phyloP scores from a whole-genome alignment of 2,888 invertebrate genomes.

The Habrosyne pyritoides region DNA sequence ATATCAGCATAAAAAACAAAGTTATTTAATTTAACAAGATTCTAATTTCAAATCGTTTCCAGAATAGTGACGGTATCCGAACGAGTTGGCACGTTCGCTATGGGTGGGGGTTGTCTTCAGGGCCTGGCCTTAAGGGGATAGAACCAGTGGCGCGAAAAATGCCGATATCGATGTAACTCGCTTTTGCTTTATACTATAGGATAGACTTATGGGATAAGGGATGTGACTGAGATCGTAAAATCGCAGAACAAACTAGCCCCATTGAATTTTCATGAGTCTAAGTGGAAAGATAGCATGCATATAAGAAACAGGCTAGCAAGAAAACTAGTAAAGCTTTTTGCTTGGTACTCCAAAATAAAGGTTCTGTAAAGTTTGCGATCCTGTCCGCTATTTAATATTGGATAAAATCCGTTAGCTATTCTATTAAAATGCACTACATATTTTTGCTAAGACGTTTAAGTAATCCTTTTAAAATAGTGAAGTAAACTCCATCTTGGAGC shows the following conservation, averaged over 20 bases:
- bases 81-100: conserved; percentile 51
- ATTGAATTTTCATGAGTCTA: background rate
- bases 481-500: conserved; percentile 15
- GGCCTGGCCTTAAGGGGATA: conserved; percentile 32
- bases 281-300: too few species aligned
- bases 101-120: conserved; percentile 23
- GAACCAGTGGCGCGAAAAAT: conserved; percentile 43
- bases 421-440: background rate
- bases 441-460: background rate
- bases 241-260: background rate
- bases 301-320: too few species aligned
- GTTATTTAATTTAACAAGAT: background rate
- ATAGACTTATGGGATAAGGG: background rate
- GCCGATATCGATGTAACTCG: conserved; percentile 45
- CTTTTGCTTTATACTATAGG: conserved; percentile 14
- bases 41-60: conserved; percentile 14
- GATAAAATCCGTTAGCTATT: background rate
- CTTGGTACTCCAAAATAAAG: too few species aligned
- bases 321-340: too few species aligned
- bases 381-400: too few species aligned
- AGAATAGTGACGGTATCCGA: conserved; percentile 45
- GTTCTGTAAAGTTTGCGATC: too few species aligned
- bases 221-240: background rate
- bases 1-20: background rate
- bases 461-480: background rate